Base-by-base conservation (phyloP, 2,113 vertebrate species). In the Catagonus wagneri region DNA sequence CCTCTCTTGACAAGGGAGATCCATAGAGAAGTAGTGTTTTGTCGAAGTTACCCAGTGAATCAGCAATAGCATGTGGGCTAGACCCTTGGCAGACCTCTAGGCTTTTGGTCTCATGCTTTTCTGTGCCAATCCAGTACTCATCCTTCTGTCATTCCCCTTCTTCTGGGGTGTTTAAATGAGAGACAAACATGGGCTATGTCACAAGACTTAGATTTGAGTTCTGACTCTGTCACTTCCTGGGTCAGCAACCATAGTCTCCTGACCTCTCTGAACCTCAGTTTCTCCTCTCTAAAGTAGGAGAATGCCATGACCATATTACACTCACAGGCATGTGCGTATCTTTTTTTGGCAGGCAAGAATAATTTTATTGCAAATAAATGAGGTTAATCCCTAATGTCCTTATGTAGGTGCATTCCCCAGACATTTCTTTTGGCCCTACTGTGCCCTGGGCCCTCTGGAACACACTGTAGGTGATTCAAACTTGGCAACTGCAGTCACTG, bases 291-390 rank as follows among this genome's bases (percentile, higher is more conserved):
- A 74, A 50, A 72, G n/a, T 60, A 75, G 54, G 63, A n/a, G 66
- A 52, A 72, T 58, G 14, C 60, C 22, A 60, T 78, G 56, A 58
- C 52, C 1, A 23, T 34, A 61, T 44, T 61, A 54, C 12, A 69
- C 8, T 72, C 66, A 74, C 61, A 27, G 16, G 6, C n/a, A 72
- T 8, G 17, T 58, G 50, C 32, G 29, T 27, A 58, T 78, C 44
- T 68, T 58, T 27, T 68, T 63, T 79, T 10, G 60, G 23, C 16
- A 74, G 52, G 68, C 6, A 69, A 65, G 20, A 87, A 60, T 58
- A 83, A 60, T 96, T 94, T 92, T 88, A 83, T 76, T 76, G 74
- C 36, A 90, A 54, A 29, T 85, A 89, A 65, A 6, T 92, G 16
- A 75, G 29, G 6, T 65, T 85, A 95, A 58, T 16, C 54, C 32